Conservation (phyloP, 2,113 vertebrate genomes). For the Microtus ochrogaster region DNA sequence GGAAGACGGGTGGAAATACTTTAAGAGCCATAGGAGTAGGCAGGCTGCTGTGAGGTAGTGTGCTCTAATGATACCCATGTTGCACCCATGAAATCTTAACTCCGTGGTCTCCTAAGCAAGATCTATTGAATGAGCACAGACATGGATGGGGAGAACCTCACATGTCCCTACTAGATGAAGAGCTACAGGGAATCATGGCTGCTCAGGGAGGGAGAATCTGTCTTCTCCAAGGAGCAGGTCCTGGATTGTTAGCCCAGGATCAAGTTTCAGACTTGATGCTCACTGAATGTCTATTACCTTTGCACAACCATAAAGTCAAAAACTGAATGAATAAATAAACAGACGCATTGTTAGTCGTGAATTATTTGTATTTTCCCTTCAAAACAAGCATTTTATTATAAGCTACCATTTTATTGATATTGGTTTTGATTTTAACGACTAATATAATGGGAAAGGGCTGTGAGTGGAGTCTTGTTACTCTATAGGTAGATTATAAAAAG, state of each 20-base stretch:
- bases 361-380: background rate
- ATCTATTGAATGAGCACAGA: background rate
- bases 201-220: background rate
- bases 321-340: background rate
- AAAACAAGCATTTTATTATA: conserved; percentile 20
- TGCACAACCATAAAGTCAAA: background rate
- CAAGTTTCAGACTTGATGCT: background rate
- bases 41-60: background rate
- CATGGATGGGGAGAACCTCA: background rate
- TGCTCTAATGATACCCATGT: background rate
- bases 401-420: background rate
- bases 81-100: background rate
- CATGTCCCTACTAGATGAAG: background rate
- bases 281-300: background rate
- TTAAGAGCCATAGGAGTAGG: background rate
- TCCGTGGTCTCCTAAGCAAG: background rate
- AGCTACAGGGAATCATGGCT: background rate
- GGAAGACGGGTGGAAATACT: no score
- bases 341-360: background rate
- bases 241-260: background rate
- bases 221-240: background rate
- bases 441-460: background rate
- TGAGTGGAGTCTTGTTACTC: background rate
- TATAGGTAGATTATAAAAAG: background rate
- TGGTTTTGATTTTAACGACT: conserved; percentile 29